Evolutionary conservation across 2,888 invertebrate species (phyloP), one percentile per base, ranked within the genome.

Genomic region (Halictus quadricinctus): DNA sequence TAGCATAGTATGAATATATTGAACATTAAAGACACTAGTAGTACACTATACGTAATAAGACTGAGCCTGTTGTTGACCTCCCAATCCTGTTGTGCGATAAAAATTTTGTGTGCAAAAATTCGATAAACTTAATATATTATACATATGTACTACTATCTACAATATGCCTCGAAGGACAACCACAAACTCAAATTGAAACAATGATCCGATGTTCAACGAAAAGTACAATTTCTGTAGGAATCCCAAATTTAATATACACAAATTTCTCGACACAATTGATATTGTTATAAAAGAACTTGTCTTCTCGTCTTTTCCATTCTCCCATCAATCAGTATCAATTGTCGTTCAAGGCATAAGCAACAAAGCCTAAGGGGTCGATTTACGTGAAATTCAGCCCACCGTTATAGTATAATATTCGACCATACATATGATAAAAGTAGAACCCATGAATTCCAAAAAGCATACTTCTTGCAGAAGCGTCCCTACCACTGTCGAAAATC

Each of bases 351-450:
- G 21, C 41, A 69, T 69, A 41, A 21, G 4, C 21, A 12, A 21
- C 10, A 1, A 10, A 69, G 69, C 21, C 41, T 6, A 21, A 21
- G 69, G 21, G 10, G 69, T 3, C 21, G 10, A 41, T 2, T 12
- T 21, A 12, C 43, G n/a, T 70, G n/a, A 43, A 43, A 70, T n/a
- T 25, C 13, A 41, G 54, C 79, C 2, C 15, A 93, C 94, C 91
- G 88, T 90, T 76, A 94, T 89, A 43, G 91, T 90, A 83, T 92
- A 93, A 83, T 92, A 94, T 80, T 92, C 93, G 12, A 93, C 88
- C 25, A 93, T 89, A 76, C 94, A 94, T 74, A 94, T 93, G 58
- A 91, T 91, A 77, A 93, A 86, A 0, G 93, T 93, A 36, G 93
- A 93, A 5, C 92, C 91, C 41, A 93, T 70, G 36, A 93, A 87